Base-by-base conservation (phyloP, 2,113 vertebrate genomes). In the Labrus mixtus region DNA sequence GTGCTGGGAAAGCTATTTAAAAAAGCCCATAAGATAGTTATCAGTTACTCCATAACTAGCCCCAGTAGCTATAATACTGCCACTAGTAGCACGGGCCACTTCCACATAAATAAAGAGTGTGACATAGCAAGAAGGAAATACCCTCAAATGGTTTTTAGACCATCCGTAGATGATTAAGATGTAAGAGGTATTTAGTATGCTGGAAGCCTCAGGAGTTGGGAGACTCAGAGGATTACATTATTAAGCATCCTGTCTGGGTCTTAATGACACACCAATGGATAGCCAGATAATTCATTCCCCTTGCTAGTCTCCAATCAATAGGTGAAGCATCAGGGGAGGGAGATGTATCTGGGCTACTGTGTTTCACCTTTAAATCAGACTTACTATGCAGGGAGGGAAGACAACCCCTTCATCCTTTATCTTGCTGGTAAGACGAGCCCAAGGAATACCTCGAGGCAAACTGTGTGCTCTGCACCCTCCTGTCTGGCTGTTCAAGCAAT, bases 271-370 rank as follows among this genome's bases (percentile, higher is more conserved):
- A 84, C 87, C 67, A 74, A 79, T 75, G 77, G 76, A 87, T 67
- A 64, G 65, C 55, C 68, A 53, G 54, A 39, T 13, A 62, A 83
- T 80, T 91, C 71, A 87, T 78, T 83, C 73, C 68, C 78, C 25
- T 17, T 74, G 71, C 83, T 65, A 54, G 79, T 79, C 64, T 76
- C 83, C 76, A 89, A 91, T 92, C 90, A 90, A 91, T 90, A 88
- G 39, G 65, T 63, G 62, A 68, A 62, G 66, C 79, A 78, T 82
- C 71, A 72, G 68, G 84, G 73, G 69, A 74, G 65, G 72, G 10
- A 68, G 58, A 36, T 22, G 73, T 73, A 71, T 89, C 64, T 69
- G 71, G 68, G 76, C 72, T 77, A 77, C 62, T 81, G 68, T 10
- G 53, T 80, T 85, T 86, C 78, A 57, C 70, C 81, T 88, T 88